phyloP scores from a whole-genome alignment of 2,797 vertebrate genomes.

The Leuciscus waleckii region DNA sequence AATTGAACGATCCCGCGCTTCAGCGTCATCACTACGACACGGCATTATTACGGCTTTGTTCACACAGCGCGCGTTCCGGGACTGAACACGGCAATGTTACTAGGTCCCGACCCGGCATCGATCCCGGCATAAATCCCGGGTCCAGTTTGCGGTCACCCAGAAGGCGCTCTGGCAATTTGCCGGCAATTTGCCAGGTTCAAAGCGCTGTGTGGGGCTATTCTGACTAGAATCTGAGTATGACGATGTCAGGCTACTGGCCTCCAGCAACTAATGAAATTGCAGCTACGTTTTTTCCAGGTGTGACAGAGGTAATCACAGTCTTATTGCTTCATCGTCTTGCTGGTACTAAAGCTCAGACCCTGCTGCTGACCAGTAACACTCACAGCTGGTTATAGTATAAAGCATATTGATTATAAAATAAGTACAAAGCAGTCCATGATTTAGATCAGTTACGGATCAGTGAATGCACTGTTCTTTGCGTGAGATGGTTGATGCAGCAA shows the following conservation, averaged over 20 bases:
- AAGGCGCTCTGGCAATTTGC: too few species aligned
- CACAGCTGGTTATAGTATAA: neutral
- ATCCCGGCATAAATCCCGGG: too few species aligned
- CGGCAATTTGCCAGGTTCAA: too few species aligned
- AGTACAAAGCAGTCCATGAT: conserved; percentile 4
- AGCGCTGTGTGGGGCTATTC: too few species aligned
- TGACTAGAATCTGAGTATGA: too few species aligned
- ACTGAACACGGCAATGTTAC: too few species aligned
- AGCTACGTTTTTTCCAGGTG: conserved; percentile 39
- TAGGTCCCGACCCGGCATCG: too few species aligned
- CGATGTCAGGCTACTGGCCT: neutral
- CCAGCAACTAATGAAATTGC: conserved; percentile 50
- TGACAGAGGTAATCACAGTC: conserved; percentile 31
- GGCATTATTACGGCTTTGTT: too few species aligned
- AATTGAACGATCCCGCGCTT: too few species aligned
- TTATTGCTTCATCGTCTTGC: neutral
- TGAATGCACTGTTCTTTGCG: neutral
- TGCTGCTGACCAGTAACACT: conserved; percentile 8
- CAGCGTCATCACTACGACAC: too few species aligned
- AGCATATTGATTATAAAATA: conserved; percentile 17
- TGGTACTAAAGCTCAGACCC: conserved; percentile 4
- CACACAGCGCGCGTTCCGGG: too few species aligned
- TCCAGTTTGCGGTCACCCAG: too few species aligned
- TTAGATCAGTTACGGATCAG: conserved; percentile 13
- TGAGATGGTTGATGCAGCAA: conserved; percentile 1